A percentile compares a stretch with the other conserved stretches of the same genome.
phyloP scores from a whole-genome alignment of 2,113 vertebrate genomes.

The Amazona vittata region DNA sequence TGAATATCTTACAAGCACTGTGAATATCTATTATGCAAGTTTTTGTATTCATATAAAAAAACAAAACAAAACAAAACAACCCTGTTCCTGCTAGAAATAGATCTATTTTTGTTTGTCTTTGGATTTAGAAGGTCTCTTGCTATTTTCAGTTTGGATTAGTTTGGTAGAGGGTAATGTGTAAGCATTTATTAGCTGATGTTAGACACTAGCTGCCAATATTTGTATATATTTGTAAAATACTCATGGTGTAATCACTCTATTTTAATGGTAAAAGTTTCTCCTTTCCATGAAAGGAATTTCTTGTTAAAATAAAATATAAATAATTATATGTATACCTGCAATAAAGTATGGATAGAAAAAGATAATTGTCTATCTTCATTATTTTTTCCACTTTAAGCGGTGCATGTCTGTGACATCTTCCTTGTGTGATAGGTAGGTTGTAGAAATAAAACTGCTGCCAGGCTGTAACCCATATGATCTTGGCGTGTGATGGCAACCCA shows the following conservation, averaged over 20 bases:
- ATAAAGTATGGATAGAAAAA: slow-evolving; percentile 47
- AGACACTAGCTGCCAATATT: slow-evolving; percentile 58
- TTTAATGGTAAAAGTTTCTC: slow-evolving; percentile 58
- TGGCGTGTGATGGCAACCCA: neutral
- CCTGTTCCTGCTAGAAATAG: neutral
- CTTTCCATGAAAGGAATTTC: slow-evolving; percentile 73
- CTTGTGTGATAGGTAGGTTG: neutral
- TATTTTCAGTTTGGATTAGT: slow-evolving; percentile 17
- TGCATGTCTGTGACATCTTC: neutral
- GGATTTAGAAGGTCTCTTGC: neutral
- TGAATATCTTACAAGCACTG: slow-evolving; percentile 37
- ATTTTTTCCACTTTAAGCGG: neutral
- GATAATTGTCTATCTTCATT: neutral
- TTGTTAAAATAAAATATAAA: slow-evolving; percentile 46
- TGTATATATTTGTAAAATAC: slow-evolving; percentile 70
- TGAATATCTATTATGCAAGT: slow-evolving; percentile 59
- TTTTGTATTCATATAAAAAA: slow-evolving; percentile 8
- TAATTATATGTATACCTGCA: slow-evolving; percentile 52
- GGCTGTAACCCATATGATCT: neutral
- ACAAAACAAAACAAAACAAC: neutral
- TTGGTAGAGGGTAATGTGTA: neutral
- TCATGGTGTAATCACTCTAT: slow-evolving; percentile 17
- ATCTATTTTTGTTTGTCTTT: neutral
- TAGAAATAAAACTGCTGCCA: neutral
- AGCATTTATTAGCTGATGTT: slow-evolving; percentile 35